phyloP scores from a whole-genome alignment of 2,888 invertebrate species.

The Chesias legatella region DNA sequence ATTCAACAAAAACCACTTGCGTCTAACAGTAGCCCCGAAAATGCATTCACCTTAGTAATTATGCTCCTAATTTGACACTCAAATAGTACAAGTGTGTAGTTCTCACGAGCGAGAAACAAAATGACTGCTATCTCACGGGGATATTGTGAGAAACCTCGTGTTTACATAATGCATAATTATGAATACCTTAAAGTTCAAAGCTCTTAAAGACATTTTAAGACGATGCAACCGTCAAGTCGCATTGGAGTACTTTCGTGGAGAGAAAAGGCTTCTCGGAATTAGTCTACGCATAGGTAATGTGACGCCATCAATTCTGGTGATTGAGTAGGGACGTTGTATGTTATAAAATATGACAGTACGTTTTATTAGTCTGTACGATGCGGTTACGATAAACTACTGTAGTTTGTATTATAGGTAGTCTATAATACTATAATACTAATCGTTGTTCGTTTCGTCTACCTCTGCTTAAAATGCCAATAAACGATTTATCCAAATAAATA shows the following conservation, averaged over 20 bases:
- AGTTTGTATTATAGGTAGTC: too few relatives aligned
- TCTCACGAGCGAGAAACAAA: conserved; percentile 18
- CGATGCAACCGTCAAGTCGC: conserved; percentile 28
- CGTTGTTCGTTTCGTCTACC: too few relatives aligned
- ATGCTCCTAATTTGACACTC: conserved; percentile 19
- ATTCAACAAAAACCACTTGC: not conserved
- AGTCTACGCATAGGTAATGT: conserved; percentile 2
- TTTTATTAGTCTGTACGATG: too few relatives aligned
- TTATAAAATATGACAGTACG: too few relatives aligned
- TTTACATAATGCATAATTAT: conserved; percentile 48
- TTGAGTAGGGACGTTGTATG: too few relatives aligned
- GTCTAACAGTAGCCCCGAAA: not conserved
- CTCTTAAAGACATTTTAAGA: conserved; percentile 38
- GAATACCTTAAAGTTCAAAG: conserved; percentile 49
- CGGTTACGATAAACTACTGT: too few relatives aligned
- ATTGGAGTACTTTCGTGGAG: conserved; percentile 38
- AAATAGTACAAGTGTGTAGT: conserved; percentile 16
- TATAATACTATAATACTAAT: too few relatives aligned
- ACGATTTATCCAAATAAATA: too few relatives aligned
- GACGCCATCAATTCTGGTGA: not conserved
- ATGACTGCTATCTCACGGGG: conserved; percentile 22
- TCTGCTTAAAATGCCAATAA: too few relatives aligned
- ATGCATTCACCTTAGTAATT: conserved; percentile 8
- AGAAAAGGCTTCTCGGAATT: conserved; percentile 29
- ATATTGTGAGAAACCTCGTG: conserved; percentile 39